Base-by-base conservation (phyloP, 2,797 vertebrate genomes). In the Nannoperca australis region DNA sequence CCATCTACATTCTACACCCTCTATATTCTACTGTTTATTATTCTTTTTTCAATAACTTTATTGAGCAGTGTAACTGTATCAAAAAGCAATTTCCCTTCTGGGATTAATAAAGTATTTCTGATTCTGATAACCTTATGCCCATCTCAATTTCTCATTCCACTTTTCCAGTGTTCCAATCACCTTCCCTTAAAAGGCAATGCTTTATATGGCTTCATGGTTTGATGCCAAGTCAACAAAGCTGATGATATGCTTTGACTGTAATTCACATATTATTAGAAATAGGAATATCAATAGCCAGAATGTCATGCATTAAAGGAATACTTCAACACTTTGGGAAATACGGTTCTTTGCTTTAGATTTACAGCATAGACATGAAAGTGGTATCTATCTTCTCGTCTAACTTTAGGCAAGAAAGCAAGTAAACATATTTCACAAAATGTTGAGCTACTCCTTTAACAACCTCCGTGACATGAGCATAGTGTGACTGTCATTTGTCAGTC, bases 201-300 rank as follows among this genome's bases (percentile, higher is more conserved):
- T 82, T 76, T n/a, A 55, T 4, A 59, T 22, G 2, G 7, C 49
- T 45, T 50, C 44, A 49, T 17, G 38, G 32, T 44, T 24, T n/a
- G 63, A 82, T 51, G 27, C 53, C 68, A 68, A 81, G n/a, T 45
- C 58, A 86, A 42, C 53, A 64, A 61, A 76, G 68, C 42, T 12
- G 22, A 18, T 18, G 78, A 68, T 69, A 55, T 49, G n/a, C 56
- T 13, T 22, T 14, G 4, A 58, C 42, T 44, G 64, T 7, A 44
- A 27, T 36, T 72, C 50, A 62, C 2, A 22, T 49, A 32, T 54
- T 40, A 70, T 47, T 40, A 47, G 17, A 68, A 72, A 40, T 53
- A n/a, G 42, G 7, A 56, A 64, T 75, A 65, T 65, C 32, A 44
- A 17, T 49, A 14, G 5, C 17, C 17, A 10, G 3, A 13, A 13